Evolutionary conservation across 2,797 vertebrate genomes (phyloP).

Genomic region (Clarias pachynema): DNA sequence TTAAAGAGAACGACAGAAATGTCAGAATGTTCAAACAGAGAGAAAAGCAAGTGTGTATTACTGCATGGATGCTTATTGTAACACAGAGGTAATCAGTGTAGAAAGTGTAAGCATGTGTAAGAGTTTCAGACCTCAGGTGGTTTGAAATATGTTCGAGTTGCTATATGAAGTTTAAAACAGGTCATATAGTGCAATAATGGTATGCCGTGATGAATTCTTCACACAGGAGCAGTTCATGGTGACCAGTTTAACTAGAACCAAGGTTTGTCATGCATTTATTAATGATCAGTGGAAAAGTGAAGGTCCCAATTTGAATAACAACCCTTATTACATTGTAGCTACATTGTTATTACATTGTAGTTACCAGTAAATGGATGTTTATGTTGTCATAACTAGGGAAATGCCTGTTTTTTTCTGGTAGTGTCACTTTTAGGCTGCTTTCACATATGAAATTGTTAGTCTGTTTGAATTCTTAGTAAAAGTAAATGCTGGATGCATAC

Average conservation of each 20-base stretch:
- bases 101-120: constrained; percentile 2
- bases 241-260: not conserved
- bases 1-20: not conserved
- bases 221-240: not conserved
- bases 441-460: not conserved
- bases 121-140: not conserved
- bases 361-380: not conserved
- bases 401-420: not conserved
- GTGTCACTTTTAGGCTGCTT: not conserved
- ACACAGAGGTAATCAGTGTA: constrained; percentile 32
- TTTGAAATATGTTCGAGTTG: constrained; percentile 17
- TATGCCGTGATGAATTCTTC: constrained; percentile 7
- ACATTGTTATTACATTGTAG: not conserved
- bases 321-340: not conserved
- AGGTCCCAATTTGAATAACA: not conserved
- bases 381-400: not conserved
- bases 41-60: constrained; percentile 31
- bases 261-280: not conserved
- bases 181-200: constrained; percentile 39
- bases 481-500: not conserved
- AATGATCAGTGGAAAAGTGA: not conserved
- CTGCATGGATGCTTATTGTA: constrained; percentile 27
- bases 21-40: not conserved
- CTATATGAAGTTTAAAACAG: constrained; percentile 31
- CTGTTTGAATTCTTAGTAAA: not conserved